Percentiles rank a stretch among this genome's conserved stretches.
Conservation (phyloP, 1,140 invertebrate species). For the Drosophila grimshawi region DNA sequence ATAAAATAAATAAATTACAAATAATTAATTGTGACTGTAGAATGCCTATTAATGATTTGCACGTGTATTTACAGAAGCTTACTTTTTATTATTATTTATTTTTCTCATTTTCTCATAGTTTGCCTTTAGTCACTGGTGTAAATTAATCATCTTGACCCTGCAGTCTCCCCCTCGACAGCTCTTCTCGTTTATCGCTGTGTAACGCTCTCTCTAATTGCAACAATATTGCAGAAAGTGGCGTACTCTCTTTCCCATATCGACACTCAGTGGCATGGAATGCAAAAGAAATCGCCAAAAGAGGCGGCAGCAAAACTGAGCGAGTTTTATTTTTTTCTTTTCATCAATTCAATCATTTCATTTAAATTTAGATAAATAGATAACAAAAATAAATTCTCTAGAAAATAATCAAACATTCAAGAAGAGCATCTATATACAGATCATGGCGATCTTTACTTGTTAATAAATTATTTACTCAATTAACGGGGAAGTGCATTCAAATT, state of each 20-base stretch:
- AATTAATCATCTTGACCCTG: conserved; percentile 36
- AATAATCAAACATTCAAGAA: not conserved
- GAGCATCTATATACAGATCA: conserved; percentile 1
- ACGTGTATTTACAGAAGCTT: conserved; percentile 59
- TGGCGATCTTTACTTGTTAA: conserved; percentile 32
- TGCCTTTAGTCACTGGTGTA: conserved; percentile 28
- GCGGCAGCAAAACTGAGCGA: conserved; percentile 4
- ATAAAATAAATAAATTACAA: too few species aligned
- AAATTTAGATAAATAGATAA: not conserved
- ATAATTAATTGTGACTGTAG: too few species aligned
- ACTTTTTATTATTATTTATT: conserved; percentile 57
- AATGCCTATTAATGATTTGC: too few species aligned
- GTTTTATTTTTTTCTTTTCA: not conserved
- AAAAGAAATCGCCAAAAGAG: conserved; percentile 36
- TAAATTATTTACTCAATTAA: conserved; percentile 81
- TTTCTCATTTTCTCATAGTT: too few species aligned
- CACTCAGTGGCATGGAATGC: conserved; percentile 30
- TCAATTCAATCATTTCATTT: not conserved
- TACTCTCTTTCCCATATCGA: not conserved
- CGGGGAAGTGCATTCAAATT: conserved; percentile 71
- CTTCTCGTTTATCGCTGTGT: not conserved
- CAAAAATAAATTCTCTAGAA: too few species aligned
- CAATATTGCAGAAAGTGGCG: conserved; percentile 2
- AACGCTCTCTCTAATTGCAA: conserved; percentile 12
- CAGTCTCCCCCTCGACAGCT: conserved; percentile 16